Evolutionary conservation across 2,113 vertebrate species (phyloP).

Genomic region (Gobio gobio): DNA sequence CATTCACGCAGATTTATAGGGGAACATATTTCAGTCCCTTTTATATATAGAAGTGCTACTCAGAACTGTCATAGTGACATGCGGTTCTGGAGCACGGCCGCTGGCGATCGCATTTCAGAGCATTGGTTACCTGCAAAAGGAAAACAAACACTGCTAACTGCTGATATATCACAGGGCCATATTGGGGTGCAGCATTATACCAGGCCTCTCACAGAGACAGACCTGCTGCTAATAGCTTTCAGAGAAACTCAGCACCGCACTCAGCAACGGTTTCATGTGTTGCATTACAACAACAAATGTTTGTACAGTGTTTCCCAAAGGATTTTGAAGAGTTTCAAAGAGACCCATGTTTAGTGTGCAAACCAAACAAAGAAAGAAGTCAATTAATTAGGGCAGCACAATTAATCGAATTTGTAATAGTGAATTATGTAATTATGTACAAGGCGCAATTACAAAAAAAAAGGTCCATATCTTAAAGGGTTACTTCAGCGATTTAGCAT

Average conservation of each 20-base stretch:
- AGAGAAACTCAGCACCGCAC: background rate
- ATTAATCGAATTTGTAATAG: no score
- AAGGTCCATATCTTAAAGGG: no score
- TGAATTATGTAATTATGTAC: no score
- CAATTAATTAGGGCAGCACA: no score
- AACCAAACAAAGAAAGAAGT: no score
- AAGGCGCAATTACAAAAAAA: no score
- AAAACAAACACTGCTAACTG: slow-evolving; percentile 55
- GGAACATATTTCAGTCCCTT: slow-evolving; percentile 28
- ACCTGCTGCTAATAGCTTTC: slow-evolving; percentile 20
- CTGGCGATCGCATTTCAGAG: slow-evolving; percentile 37
- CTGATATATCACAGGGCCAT: slow-evolving; percentile 3
- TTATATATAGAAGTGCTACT: slow-evolving; percentile 63
- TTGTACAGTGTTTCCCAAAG: background rate
- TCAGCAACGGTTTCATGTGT: background rate
- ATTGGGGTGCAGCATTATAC: slow-evolving; percentile 18
- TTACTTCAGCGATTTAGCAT: no score
- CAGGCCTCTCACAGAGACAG: background rate
- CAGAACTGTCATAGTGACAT: slow-evolving; percentile 60
- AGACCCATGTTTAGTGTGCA: no score
- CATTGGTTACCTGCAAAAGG: background rate
- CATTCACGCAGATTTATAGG: slow-evolving; percentile 38
- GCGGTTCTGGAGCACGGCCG: slow-evolving; percentile 33
- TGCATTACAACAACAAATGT: background rate
- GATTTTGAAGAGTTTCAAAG: no score